Evolutionary conservation across 2,797 vertebrate species (phyloP).

Genomic region (Thaleichthys pacificus): DNA sequence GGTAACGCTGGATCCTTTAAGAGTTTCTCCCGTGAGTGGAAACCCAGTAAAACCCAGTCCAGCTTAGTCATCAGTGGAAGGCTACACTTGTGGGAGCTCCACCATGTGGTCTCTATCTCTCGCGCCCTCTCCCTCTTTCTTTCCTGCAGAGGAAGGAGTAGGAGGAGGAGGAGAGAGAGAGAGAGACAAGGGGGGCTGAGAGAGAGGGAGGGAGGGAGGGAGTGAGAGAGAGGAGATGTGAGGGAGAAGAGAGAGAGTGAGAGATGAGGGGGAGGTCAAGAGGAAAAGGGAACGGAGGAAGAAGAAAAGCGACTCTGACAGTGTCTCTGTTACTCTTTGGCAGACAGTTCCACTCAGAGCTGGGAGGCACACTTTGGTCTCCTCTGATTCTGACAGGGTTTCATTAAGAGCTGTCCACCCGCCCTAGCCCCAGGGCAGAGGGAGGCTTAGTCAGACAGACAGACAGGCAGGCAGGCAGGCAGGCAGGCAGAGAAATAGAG

Average conservation of each 20-base stretch:
- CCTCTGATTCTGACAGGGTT: constrained; percentile 33
- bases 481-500: not conserved
- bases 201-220: constrained; percentile 14
- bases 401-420: constrained; percentile 37
- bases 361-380: constrained; percentile 38
- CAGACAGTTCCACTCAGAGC: constrained; percentile 31
- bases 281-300: constrained; percentile 22
- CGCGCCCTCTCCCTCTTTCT: constrained; percentile 26
- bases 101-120: constrained; percentile 33
- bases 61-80: constrained; percentile 25
- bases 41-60: constrained; percentile 36
- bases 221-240: not conserved
- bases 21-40: constrained; percentile 27
- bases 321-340: constrained; percentile 27
- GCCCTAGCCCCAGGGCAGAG: constrained; percentile 11
- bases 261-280: constrained; percentile 19
- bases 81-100: constrained; percentile 20
- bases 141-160: constrained; percentile 40
- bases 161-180: constrained; percentile 38
- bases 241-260: constrained; percentile 19
- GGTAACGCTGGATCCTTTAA: no score
- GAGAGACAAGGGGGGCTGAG: constrained; percentile 39
- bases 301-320: constrained; percentile 39
- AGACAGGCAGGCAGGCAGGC: not conserved
- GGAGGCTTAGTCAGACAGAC: not conserved